A percentile compares a stretch with the other conserved stretches of the same genome.
Evolutionary conservation across 2,797 vertebrate species (phyloP).

Genomic region (Sparidentex hasta): DNA sequence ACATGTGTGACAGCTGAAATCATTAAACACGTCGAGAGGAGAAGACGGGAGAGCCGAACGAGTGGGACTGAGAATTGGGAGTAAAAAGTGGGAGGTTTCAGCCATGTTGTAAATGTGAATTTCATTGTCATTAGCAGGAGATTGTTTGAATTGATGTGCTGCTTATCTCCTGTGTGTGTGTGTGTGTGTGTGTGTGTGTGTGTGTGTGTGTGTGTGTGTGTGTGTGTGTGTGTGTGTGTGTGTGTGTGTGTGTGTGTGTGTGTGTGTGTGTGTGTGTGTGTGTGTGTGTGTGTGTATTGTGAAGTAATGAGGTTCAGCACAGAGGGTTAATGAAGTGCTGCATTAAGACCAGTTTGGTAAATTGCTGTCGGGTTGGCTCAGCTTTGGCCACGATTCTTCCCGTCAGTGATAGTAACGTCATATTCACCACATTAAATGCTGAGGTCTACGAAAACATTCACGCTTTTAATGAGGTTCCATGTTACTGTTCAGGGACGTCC

Average conservation of each 20-base stretch:
- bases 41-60: constrained; percentile 12
- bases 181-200: not conserved
- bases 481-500: no score
- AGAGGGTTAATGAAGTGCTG: constrained; percentile 69
- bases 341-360: constrained; percentile 53
- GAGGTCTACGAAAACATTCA: not conserved
- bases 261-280: not conserved
- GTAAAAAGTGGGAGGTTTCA: constrained; percentile 51
- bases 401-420: not conserved
- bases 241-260: constrained; percentile 3
- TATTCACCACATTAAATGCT: not conserved
- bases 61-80: constrained; percentile 40
- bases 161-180: constrained; percentile 44
- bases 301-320: constrained; percentile 42
- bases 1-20: constrained; percentile 65
- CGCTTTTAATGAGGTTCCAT: not conserved
- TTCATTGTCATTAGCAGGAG: constrained; percentile 64
- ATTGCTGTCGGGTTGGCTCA: constrained; percentile 45
- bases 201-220: constrained; percentile 1
- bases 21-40: constrained; percentile 55
- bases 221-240: not conserved
- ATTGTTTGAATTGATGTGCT: constrained; percentile 66
- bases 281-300: constrained; percentile 25
- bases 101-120: constrained; percentile 53
- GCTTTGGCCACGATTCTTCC: not conserved